phyloP scores from a whole-genome alignment of 2,113 vertebrate genomes.

The Reinhardtius hippoglossoides region DNA sequence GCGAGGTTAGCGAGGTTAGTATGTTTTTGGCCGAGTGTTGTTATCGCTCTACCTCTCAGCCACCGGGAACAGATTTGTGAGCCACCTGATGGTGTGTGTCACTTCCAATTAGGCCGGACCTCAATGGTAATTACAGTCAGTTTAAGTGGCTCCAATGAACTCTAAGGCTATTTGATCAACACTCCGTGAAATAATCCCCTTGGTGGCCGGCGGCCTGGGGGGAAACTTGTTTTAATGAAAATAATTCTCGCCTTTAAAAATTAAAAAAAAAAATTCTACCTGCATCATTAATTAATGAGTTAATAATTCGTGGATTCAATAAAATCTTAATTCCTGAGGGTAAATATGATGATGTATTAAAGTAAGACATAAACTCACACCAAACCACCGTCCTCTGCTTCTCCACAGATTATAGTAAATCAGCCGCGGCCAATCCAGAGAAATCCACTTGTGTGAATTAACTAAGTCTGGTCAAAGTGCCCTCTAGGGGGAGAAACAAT shows the following conservation, averaged over 20 bases:
- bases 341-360: not conserved
- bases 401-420: constrained; percentile 22
- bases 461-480: constrained; percentile 47
- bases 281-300: not conserved
- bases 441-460: constrained; percentile 73
- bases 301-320: not conserved
- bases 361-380: constrained; percentile 7
- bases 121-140: constrained; percentile 77
- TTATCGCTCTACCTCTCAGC: constrained; percentile 36
- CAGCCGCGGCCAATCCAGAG: constrained; percentile 30
- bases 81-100: constrained; percentile 86
- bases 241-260: not conserved
- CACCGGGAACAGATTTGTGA: constrained; percentile 49
- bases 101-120: constrained; percentile 82
- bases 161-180: constrained; percentile 61
- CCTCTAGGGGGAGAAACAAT: constrained; percentile 38
- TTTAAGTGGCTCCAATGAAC: constrained; percentile 68
- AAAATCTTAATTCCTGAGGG: not conserved
- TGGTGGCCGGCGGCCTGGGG: not conserved
- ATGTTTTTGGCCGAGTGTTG: constrained; percentile 43
- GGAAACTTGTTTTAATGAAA: constrained; percentile 2
- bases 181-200: constrained; percentile 62
- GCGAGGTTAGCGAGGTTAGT: not conserved
- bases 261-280: not conserved
- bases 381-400: not conserved